Evolutionary conservation across 2,888 invertebrate species (phyloP).

Genomic region (Calliopum simillimum): DNA sequence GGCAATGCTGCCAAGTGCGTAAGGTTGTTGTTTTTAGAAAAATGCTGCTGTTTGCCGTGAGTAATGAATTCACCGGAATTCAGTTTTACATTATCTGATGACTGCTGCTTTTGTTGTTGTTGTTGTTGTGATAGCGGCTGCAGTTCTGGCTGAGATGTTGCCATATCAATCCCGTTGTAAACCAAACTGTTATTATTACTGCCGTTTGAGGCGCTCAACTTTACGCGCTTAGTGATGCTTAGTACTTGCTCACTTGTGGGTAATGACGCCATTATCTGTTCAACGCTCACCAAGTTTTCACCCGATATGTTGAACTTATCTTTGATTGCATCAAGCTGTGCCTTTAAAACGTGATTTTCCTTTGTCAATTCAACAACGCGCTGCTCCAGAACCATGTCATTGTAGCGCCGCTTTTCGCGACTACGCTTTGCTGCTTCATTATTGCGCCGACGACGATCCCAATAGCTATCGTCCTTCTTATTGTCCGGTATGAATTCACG

Average conservation of each 20-base stretch:
- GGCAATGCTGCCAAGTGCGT: neutral
- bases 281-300: constrained; percentile 86
- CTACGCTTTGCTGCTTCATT: constrained; percentile 98
- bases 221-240: constrained; percentile 80
- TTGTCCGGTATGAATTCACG: constrained; percentile 96
- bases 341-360: constrained; percentile 94
- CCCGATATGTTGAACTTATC: constrained; percentile 93
- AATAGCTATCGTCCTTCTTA: constrained; percentile 97
- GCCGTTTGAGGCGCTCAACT: constrained; percentile 41
- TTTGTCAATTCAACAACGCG: constrained; percentile 93
- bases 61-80: neutral
- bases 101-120: constrained; percentile 8
- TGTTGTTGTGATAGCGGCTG: constrained; percentile 3
- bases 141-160: neutral
- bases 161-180: neutral
- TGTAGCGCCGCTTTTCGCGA: constrained; percentile 94
- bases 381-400: constrained; percentile 96
- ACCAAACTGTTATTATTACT: neutral
- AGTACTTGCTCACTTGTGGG: constrained; percentile 88
- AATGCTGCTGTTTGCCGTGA: neutral
- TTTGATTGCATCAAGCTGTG: constrained; percentile 91
- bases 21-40: neutral
- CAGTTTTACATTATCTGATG: neutral
- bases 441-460: constrained; percentile 95
- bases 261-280: constrained; percentile 87